Evolutionary conservation across 1,140 invertebrate species (phyloP), one percentile per base, ranked within the genome.

Genomic region (Zelostemma sp.): DNA sequence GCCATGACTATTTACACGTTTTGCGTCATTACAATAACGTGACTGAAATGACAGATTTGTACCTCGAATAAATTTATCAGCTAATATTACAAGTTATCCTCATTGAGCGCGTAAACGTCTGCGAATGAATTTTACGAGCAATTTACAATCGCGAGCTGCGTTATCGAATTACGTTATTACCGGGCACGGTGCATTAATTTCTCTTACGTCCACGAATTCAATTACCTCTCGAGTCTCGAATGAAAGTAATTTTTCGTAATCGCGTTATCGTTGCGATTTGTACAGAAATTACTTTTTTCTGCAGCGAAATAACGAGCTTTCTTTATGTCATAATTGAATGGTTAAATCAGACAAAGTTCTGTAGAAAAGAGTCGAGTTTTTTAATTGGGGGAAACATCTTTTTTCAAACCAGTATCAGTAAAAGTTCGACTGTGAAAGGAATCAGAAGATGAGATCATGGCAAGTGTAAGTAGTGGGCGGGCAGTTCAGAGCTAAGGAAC

Each of bases 361-460:
- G 3, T 17, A 25, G 15, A 19, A 12, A 45, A 9, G 16, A 15
- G 9, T 45, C 41, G 1, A 1, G 9, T 33, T 46, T 61, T 58
- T 57, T 60, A 8, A 14, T 33, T 21, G 35, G 40, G 15, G 49
- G 43, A 48, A 25, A 25, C 3, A 25, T 25, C 3, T 25, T 25
- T 25, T 8, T 8, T 25, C 21, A 25, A 25, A 25, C 21, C 21
- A 25, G 35, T 60, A 62, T 61, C 49, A 67, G 63, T 50, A 66
- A 64, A 65, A 60, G 66, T 58, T 56, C 40, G 63, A 59, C 48
- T 50, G 60, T 48, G 21, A 50, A 74, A 61, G 64, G 70, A 77
- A 80, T 80, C 72, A 67, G 67, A 65, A 61, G 75, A 80, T 82
- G 80, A 81, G 72, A 80, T 83, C 81, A 83, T 68, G 58, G 40